Base-by-base conservation (phyloP, 1,140 invertebrate species). In the Heliconius melpomene region DNA sequence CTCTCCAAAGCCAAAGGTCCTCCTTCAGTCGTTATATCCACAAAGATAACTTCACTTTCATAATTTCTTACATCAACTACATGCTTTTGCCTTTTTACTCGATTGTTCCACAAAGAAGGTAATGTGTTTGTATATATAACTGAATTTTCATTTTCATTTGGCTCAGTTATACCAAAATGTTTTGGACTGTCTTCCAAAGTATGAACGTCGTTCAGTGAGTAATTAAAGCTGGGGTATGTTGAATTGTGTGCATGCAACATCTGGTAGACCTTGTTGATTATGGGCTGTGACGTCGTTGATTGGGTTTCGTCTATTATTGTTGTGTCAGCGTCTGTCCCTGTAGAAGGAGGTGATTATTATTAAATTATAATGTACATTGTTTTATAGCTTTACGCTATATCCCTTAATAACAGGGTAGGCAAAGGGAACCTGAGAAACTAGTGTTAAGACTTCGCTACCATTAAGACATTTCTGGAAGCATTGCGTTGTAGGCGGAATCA, bases 191-290 rank as follows among this genome's bases (percentile, higher is more conserved):
- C 82, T 84, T 83, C 84, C 50, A 88, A 87, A 87, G 84, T 89
- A 84, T 88, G 82, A 79, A 86, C 81, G 72, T 75, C 82, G 79
- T 81, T 79, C 50, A 79, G 71, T 26, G 83, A 74, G 60, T 81
- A 79, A 79, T 79, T 84, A 76, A 80, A 84, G 66, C 79, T 75
- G 54, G 38, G 79, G 74, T 76, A 57, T 74, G 80, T 82, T 77
- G 79, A 52, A 77, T 84, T 80, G 57, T 80, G 38, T n/a, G 87
- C 85, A 82, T 92, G 88, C 54, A 94, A 86, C 89, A 93, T 93
- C 89, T 93, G 87, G 82, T 92, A 94, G 72, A 93, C 82, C 86
- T 88, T 91, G 82, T 91, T 94, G 70, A 93, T 83, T 38, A 88
- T 94, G 23, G 91, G 91, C 38, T 84, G 86, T n/a, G 88, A 79